These are phyloP conservation scores for Anthopleura sola DNA, from an alignment of 64 coral and sea anemone genomes.

Conservation along the genomic window DNA sequence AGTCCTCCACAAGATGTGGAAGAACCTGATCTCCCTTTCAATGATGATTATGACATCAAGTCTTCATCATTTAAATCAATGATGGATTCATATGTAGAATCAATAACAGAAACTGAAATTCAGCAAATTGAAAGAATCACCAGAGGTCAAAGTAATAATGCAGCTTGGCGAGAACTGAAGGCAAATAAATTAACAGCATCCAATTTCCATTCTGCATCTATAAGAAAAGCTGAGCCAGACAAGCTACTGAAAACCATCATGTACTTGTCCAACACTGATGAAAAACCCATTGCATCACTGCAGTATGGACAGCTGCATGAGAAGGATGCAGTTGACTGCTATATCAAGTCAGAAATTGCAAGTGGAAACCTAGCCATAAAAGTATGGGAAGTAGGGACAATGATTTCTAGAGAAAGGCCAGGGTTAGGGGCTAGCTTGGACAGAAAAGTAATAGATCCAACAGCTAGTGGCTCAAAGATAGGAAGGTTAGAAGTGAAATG, in stretches of 20 bases:
- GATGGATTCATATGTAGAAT: no score
- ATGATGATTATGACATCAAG: no score
- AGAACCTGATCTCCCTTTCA: no score
- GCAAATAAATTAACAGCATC: slow-evolving; percentile 51
- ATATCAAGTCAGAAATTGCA: slow-evolving; percentile 20
- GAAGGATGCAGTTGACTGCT: slow-evolving; percentile 39
- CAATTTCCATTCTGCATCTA: slow-evolving; percentile 46
- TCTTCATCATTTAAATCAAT: no score
- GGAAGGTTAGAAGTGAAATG: slow-evolving; percentile 48
- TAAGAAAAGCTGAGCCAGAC: slow-evolving; percentile 35
- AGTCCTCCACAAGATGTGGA: no score
- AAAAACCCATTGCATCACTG: slow-evolving; percentile 37
- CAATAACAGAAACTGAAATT: slow-evolving; percentile 39
- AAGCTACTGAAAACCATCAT: slow-evolving; percentile 46
- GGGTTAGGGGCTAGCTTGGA: slow-evolving; percentile 52
- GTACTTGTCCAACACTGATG: slow-evolving; percentile 31
- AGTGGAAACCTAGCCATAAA: slow-evolving; percentile 17
- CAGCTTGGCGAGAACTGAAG: slow-evolving; percentile 51
- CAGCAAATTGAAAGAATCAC: slow-evolving; percentile 29
- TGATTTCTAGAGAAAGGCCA: slow-evolving; percentile 41
- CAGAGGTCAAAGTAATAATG: slow-evolving; percentile 33
- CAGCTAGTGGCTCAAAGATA: slow-evolving; percentile 9
- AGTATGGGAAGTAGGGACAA: slow-evolving; percentile 62
- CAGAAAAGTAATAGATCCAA: slow-evolving; percentile 25
- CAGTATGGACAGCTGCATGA: slow-evolving; percentile 46